phyloP scores from a whole-genome alignment of 2,888 invertebrate genomes.

The Exocentrus adspersus region DNA sequence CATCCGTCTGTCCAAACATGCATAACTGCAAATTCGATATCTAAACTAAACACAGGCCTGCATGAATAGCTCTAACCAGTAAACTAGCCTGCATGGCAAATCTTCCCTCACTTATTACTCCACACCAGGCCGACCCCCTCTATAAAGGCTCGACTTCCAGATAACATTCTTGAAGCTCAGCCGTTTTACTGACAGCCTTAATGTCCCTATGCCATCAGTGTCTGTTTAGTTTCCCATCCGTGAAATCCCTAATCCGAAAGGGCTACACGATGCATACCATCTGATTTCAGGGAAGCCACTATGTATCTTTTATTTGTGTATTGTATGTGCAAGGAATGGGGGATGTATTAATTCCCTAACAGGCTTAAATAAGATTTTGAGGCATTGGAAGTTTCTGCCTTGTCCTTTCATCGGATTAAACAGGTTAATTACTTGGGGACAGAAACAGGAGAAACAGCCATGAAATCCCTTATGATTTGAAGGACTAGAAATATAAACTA shows the following conservation, averaged over 20 bases:
- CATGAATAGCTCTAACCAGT: neutral
- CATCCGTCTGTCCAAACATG: neutral
- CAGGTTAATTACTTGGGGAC: too few relatives aligned
- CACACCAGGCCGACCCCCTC: neutral
- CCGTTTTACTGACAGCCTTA: conserved; percentile 10
- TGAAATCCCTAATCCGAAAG: neutral
- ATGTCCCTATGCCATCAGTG: conserved; percentile 6
- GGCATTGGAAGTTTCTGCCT: too few relatives aligned
- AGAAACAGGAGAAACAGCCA: too few relatives aligned
- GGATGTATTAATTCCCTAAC: too few relatives aligned
- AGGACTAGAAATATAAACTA: too few relatives aligned
- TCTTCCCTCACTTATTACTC: conserved; percentile 12
- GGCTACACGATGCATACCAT: conserved; percentile 4
- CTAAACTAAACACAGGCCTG: neutral
- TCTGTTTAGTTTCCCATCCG: conserved; percentile 7
- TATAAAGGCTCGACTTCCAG: conserved; percentile 4
- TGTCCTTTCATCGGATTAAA: too few relatives aligned
- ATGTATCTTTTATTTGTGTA: too few relatives aligned
- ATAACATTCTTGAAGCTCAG: conserved; percentile 11
- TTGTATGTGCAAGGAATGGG: too few relatives aligned
- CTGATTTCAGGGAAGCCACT: too few relatives aligned
- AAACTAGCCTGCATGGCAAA: conserved; percentile 5
- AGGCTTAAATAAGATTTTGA: too few relatives aligned
- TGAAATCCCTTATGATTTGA: too few relatives aligned
- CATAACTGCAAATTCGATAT: neutral